phyloP scores from a whole-genome alignment of 1,140 invertebrate species.

The Dreissena rostriformis region DNA sequence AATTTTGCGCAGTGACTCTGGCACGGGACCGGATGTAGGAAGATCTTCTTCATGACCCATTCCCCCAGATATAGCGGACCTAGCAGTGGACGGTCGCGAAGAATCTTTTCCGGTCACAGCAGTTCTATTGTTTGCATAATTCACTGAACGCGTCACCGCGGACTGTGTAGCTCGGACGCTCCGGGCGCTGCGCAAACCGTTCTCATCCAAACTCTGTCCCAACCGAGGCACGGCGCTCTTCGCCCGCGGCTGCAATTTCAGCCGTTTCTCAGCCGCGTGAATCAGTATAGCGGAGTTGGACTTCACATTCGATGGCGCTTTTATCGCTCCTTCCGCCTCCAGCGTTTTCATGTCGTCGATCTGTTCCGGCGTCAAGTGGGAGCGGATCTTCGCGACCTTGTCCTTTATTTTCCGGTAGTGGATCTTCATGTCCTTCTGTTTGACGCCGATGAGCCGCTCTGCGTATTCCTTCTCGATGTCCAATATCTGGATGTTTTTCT shows the following conservation, averaged over 20 bases:
- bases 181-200: not conserved
- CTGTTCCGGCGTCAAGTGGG: conserved; percentile 5
- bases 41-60: not conserved
- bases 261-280: conserved; percentile 11
- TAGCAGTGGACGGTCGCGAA: not conserved
- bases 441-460: conserved; percentile 26
- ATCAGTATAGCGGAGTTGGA: conserved; percentile 18
- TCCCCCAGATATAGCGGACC: not conserved
- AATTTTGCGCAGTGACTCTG: not conserved
- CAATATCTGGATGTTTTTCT: conserved; percentile 14
- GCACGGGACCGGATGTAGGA: not conserved
- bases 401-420: conserved; percentile 34
- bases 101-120: not conserved
- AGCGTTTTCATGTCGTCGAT: conserved; percentile 12
- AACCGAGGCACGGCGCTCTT: conserved; percentile 40
- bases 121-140: not conserved
- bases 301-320: not conserved
- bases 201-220: not conserved
- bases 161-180: not conserved
- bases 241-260: conserved; percentile 39
- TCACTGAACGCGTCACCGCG: not conserved
- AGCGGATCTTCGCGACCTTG: conserved; percentile 24
- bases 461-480: conserved; percentile 40
- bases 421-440: conserved; percentile 39
- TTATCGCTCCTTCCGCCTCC: not conserved